Base-by-base conservation (phyloP, 2,888 invertebrate genomes). In the Dynastes hyllus region DNA sequence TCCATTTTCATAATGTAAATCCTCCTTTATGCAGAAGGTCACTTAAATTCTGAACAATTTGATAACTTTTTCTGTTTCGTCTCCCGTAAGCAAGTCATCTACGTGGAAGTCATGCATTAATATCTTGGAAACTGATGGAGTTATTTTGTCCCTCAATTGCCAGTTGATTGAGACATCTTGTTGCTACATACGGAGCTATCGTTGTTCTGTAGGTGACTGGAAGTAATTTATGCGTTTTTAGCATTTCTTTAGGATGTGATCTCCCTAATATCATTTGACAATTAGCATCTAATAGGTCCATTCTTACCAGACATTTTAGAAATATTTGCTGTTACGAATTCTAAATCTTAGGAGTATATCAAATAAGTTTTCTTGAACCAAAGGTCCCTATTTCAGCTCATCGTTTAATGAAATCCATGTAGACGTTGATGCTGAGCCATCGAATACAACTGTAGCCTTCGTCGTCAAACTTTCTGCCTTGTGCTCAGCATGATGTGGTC, bases 221-320 rank as follows among this genome's bases (percentile, higher is more conserved):
- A 9, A 51, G 50, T 4, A 32, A 32, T 27, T 71, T 53, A 27
- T 71, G 53, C 0, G 32, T 53, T 55, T 55, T 50, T 5, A 53
- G 11, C 2, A 5, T 22, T 6, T 73, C 51, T 11, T 29, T 4
- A 5, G 11, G 6, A 53, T 73, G 5, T 22, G 13, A 13, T 55
- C 71, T 22, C 55, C 51, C 55, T 4, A 73, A 9, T 51, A 55
- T 73, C 16, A 22, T 1, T 55, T 73, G 71, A 13, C 16, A 29
- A 9, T 22, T n/a, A 9, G 22, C 16, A 37, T 73, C 29, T 53
- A 8, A 16, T 16, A 55, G n/a, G 32, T 73, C 3, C n/a, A 73
- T 29, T 73, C 27, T n/a, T 13, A 73, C 27, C 32, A 55, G 71
- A 55, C 71, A 73, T 73, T 29, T 73, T 73, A 2, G 6, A 22